Evolutionary conservation across 1,140 invertebrate genomes (phyloP).

Genomic region (Rhopalosiphum maidis): DNA sequence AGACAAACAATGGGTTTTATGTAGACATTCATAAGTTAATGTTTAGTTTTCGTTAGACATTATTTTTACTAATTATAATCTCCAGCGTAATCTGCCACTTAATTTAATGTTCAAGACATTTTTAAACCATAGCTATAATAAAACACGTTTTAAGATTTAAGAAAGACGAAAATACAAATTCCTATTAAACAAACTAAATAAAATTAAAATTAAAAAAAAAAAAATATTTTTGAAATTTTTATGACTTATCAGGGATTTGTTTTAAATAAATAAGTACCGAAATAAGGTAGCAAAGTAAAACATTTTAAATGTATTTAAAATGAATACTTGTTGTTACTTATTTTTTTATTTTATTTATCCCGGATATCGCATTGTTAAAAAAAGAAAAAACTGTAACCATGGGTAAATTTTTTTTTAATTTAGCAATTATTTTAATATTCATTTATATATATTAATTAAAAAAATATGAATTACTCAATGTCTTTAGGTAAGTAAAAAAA

Average conservation of each 20-base stretch:
- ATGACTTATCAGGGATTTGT: background rate
- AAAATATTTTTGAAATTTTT: background rate
- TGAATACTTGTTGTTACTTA: background rate
- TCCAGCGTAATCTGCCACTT: background rate
- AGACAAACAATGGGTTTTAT: slow-evolving; percentile 7
- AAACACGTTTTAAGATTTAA: background rate
- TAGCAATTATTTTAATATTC: background rate
- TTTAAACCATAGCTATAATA: background rate
- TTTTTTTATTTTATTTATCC: background rate
- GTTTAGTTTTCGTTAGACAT: background rate
- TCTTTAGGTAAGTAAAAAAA: background rate
- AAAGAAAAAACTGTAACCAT: background rate
- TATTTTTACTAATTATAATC: slow-evolving; percentile 23
- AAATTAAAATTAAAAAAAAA: background rate
- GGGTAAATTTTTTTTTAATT: too few species aligned
- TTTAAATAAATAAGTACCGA: background rate
- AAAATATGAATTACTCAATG: background rate
- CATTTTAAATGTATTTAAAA: background rate
- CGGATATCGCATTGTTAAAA: background rate
- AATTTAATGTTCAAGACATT: background rate
- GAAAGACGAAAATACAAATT: background rate
- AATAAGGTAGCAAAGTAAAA: background rate
- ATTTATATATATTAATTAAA: background rate
- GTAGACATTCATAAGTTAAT: slow-evolving; percentile 35
- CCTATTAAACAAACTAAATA: background rate